Evolutionary conservation across 1,140 invertebrate genomes (phyloP), one percentile per base, ranked within the genome.

Genomic region (Sipha flava): DNA sequence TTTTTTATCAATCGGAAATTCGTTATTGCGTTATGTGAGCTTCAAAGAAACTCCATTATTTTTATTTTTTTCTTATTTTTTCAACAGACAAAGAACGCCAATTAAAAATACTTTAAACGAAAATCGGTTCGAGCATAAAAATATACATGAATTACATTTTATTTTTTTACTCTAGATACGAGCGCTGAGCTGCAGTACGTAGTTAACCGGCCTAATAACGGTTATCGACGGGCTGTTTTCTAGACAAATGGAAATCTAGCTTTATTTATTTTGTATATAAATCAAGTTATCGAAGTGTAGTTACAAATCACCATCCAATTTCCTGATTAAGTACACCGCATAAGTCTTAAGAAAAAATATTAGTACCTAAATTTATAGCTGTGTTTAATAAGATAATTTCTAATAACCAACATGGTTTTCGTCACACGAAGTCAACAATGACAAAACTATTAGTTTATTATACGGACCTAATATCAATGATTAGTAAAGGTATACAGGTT

Each of bases 291-390:
- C 70, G 18, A 29, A 29, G 52, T 16, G 73, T 80, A 72, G 49
- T 82, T 29, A 64, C 34, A 43, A 82, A 82, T 43, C 81, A 82
- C 68, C 59, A 81, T 40, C 82, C 81, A 2, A 82, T 82, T 45
- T 79, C 81, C 0, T 79, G 79, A 23, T 47, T 82, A 14, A 81
- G 75, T 40, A 21, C 47, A 3, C 82, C 81, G 16, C 79, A 79
- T 0, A 82, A 82, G 80, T 16, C 82, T 10, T 80, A 68, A 23
- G 79, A 80, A 29, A 43, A 34, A 23, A 37, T 80, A 29, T n/a
- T 80, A 26, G 21, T 4, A 43, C 16, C 34, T n/a, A 68, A 40
- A 43, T 43, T 80, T 3, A 1, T 21, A 7, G n/a, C 14, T 9
- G 6, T 37, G n/a, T 45, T 80, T 23, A 21, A 18, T 3, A 40